phyloP scores from a whole-genome alignment of 23 tunicate genomes.

The Trididemnum nubilum region DNA sequence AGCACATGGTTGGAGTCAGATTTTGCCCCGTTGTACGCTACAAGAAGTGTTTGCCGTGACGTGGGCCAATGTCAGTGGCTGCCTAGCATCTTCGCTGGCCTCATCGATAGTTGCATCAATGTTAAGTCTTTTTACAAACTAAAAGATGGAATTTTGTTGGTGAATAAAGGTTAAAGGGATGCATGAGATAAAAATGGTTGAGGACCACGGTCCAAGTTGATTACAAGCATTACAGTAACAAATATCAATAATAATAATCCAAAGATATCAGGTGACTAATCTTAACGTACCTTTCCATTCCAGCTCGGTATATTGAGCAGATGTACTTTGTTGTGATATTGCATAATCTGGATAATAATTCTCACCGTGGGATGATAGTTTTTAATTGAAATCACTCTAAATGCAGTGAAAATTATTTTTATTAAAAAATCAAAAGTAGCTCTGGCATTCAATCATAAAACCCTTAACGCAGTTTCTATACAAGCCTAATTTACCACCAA shows the following conservation, averaged over 20 bases:
- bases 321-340: constrained; percentile 92
- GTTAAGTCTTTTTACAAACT: not conserved
- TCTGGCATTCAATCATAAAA: too few relatives aligned
- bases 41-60: not conserved
- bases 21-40: constrained; percentile 2
- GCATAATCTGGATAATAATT: constrained; percentile 88
- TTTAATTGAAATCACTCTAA: constrained; percentile 93
- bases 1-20: not conserved
- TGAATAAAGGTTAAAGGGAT: constrained; percentile 8
- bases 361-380: constrained; percentile 89
- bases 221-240: too few relatives aligned
- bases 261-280: too few relatives aligned
- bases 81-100: not conserved
- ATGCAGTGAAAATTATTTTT: not conserved
- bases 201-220: not conserved
- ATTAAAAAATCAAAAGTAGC: too few relatives aligned
- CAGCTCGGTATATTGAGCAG: constrained; percentile 90
- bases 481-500: too few relatives aligned
- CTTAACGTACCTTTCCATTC: constrained; percentile 63
- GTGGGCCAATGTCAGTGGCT: not conserved
- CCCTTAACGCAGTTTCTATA: too few relatives aligned
- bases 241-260: not conserved
- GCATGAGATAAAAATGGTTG: not conserved
- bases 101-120: not conserved
- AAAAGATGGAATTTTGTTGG: too few relatives aligned